Evolutionary conservation across 2,113 vertebrate genomes (phyloP), one percentile per base, ranked within the genome.

Genomic region (Melanerpes formicivorus): DNA sequence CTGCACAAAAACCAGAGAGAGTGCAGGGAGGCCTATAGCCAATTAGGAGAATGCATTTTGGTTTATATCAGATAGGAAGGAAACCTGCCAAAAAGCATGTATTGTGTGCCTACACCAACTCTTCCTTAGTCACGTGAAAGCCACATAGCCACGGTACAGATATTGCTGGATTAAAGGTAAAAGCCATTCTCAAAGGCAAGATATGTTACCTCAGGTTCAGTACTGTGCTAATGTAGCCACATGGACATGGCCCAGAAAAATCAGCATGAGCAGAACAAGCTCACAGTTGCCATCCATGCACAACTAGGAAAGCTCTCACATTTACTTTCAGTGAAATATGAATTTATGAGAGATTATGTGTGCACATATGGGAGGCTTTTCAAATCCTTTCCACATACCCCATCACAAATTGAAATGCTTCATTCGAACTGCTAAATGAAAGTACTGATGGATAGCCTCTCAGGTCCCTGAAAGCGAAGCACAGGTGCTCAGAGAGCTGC

Each of bases 101-200:
- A 70, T 66, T 42, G 3, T 30, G 27, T 5, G 6, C 11, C 46
- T 84, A 10, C 0, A 0, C 14, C 17, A 44, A 5, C 34, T n/a
- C 23, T 30, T 25, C 9, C 25, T 74, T 66, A 72, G 6, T 9
- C 15, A 64, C 1, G 1, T 25, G 58, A 74, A 80, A 87, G 6
- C 11, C 32, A 26, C 0, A 0, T 26, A 92, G 29, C 25, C 0
- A 0, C 25, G 54, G 22, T 23, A 7, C 60, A 74, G 23, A 29
- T 42, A 77, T 8, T 63, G n/a, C 18, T 56, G n/a, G 18, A 55
- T 59, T 90, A 77, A 84, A 77, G 25, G 16, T 11, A 82, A 87
- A 92, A 92, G 4, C 0, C 6, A 4, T 29, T 93, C 12, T 52
- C 48, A 65, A 9, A 82, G 29, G 10, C 13, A 87, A 58, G 17